phyloP scores from a whole-genome alignment of 1,140 invertebrate species.

The Physella acuta region DNA sequence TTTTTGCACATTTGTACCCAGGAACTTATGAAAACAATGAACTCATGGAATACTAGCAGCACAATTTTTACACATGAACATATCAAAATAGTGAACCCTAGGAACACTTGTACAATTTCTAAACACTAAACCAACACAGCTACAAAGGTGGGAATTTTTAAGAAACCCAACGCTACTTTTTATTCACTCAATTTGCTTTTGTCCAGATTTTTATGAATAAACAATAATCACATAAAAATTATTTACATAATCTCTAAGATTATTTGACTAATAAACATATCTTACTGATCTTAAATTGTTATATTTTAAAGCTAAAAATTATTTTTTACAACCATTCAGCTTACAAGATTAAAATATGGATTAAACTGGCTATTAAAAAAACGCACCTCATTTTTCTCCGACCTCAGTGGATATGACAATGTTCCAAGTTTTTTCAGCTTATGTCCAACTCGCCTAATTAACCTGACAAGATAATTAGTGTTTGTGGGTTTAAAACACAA shows the following conservation, averaged over 20 bases:
- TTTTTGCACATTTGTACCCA: no score
- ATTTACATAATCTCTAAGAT: background rate
- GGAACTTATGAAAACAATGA: no score
- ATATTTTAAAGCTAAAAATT: background rate
- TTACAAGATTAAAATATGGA: background rate
- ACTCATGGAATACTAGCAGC: no score
- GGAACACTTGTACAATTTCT: no score
- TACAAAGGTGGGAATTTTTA: no score
- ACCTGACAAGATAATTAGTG: conserved; percentile 29
- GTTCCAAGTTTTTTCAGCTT: conserved; percentile 51
- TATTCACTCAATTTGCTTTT: background rate
- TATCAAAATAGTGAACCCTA: no score
- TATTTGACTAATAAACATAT: background rate
- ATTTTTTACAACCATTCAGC: background rate
- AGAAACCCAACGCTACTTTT: no score
- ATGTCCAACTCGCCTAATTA: conserved; percentile 52
- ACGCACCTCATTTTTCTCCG: conserved; percentile 46
- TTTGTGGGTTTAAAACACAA: no score
- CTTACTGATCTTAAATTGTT: background rate
- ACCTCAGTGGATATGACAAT: conserved; percentile 42
- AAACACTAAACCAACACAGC: no score
- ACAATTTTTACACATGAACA: no score
- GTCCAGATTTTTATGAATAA: background rate
- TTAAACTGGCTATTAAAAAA: background rate
- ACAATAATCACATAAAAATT: background rate